Conservation (phyloP, 2,888 invertebrate genomes). For the Spatulosminthurus flaviceps region DNA sequence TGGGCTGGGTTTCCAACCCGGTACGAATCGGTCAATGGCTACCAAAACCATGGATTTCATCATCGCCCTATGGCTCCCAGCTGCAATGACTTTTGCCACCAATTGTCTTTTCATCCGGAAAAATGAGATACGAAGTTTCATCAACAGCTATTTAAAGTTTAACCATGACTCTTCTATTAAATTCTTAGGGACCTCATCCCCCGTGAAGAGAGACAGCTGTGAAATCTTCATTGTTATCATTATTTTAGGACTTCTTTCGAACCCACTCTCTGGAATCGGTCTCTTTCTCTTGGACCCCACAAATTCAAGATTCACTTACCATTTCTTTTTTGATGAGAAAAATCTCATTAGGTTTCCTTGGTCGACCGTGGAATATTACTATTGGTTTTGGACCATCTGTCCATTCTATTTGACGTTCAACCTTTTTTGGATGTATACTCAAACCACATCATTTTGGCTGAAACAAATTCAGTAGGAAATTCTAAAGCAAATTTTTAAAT, state of each 20-base stretch:
- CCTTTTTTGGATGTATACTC: slow-evolving; percentile 12
- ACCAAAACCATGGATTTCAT: background rate
- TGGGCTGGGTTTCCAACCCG: background rate
- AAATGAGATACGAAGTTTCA: background rate
- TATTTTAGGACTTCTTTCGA: background rate
- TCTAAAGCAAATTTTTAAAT: background rate
- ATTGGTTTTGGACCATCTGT: background rate
- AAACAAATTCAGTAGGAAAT: slow-evolving; percentile 4
- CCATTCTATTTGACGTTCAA: background rate
- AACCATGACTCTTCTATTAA: background rate
- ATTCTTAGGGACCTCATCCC: slow-evolving; percentile 2
- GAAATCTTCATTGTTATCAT: background rate
- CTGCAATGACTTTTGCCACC: background rate
- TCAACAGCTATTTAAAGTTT: background rate
- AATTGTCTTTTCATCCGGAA: background rate
- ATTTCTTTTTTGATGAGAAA: background rate
- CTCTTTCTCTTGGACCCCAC: background rate
- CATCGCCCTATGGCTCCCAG: background rate
- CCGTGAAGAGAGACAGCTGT: background rate
- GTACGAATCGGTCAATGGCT: background rate
- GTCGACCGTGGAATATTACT: background rate
- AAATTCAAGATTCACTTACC: background rate
- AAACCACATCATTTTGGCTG: slow-evolving; percentile 10
- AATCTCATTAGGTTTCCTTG: background rate
- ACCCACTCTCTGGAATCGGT: background rate